A percentile compares a stretch with the other conserved stretches of the same genome.
These are phyloP conservation scores for Patella depressa DNA, from an alignment of 2,888 invertebrate species.

Conservation along the genomic window DNA sequence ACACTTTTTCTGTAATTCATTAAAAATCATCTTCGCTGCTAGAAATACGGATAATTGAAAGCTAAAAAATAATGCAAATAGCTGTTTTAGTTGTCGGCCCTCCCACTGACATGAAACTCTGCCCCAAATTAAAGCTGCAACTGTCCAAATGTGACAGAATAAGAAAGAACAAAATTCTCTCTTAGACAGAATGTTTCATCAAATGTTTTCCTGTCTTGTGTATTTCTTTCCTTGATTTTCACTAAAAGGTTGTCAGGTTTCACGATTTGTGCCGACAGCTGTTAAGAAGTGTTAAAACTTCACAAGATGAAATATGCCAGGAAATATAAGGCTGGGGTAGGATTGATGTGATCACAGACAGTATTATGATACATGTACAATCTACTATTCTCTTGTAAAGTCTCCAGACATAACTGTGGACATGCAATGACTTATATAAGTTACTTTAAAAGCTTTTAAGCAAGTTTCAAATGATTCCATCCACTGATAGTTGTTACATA, in stretches of 20 bases:
- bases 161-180: background rate
- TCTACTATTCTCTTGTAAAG: too few relatives aligned
- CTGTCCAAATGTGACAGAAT: constrained; percentile 10
- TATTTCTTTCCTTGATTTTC: background rate
- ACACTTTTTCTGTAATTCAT: too few relatives aligned
- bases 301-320: background rate
- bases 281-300: constrained; percentile 9
- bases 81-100: background rate
- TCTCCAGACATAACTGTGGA: too few relatives aligned
- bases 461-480: too few relatives aligned
- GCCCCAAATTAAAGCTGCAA: background rate
- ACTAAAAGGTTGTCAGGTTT: constrained; percentile 9
- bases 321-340: background rate
- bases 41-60: too few relatives aligned
- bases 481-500: too few relatives aligned
- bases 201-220: constrained; percentile 5
- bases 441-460: too few relatives aligned
- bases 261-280: background rate
- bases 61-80: too few relatives aligned
- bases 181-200: constrained; percentile 5
- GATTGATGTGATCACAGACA: too few relatives aligned
- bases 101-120: background rate
- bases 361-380: too few relatives aligned
- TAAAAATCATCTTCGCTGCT: too few relatives aligned
- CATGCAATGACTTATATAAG: too few relatives aligned